phyloP scores from a whole-genome alignment of 2,797 vertebrate genomes.

The Ambastaia sidthimunki region DNA sequence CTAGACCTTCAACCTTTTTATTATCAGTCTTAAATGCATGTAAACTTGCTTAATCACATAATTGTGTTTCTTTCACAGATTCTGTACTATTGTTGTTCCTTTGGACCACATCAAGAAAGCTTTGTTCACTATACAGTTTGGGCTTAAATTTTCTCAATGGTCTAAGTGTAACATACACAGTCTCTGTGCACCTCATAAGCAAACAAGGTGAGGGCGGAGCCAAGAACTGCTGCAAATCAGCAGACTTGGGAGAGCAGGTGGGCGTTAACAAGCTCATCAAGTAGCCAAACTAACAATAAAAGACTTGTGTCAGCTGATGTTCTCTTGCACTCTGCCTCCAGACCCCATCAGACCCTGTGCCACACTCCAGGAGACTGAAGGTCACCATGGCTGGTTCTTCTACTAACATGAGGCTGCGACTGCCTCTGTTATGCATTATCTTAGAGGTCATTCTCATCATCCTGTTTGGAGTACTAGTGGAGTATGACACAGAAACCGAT shows the following conservation, averaged over 20 bases:
- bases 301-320: conserved; percentile 24
- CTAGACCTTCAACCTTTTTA: background rate
- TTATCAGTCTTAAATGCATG: background rate
- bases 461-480: conserved; percentile 85
- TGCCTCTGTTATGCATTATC: conserved; percentile 83
- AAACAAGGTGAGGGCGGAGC: conserved; percentile 42
- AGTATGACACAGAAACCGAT: conserved; percentile 79
- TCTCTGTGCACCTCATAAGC: background rate
- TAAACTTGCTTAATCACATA: background rate
- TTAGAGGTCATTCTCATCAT: conserved; percentile 86
- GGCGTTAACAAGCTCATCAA: conserved; percentile 33
- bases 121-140: background rate
- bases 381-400: conserved; percentile 70
- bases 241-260: conserved; percentile 22
- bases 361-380: conserved; percentile 11
- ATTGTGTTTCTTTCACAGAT: background rate
- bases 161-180: background rate
- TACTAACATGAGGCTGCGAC: conserved; percentile 81
- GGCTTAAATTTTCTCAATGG: background rate
- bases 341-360: conserved; percentile 14
- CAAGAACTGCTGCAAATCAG: conserved; percentile 11
- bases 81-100: background rate
- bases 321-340: conserved; percentile 36
- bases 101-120: background rate
- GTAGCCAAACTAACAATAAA: conserved; percentile 30